Evolutionary conservation across 2,797 vertebrate genomes (phyloP), one percentile per base, ranked within the genome.

Genomic region (Masticophis lateralis): DNA sequence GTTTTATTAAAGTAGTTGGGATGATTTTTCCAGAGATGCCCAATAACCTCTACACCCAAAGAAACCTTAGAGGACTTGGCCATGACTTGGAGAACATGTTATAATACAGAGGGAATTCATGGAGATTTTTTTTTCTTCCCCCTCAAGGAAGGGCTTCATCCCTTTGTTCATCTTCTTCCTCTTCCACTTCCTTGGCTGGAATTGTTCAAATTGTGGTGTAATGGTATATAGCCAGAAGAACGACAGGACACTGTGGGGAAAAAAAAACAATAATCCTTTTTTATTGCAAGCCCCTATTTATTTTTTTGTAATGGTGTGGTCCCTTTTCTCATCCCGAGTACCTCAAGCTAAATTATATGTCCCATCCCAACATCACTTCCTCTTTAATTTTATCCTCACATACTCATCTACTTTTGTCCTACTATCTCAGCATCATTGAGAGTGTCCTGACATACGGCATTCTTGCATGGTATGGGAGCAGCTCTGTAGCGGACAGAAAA

Each of bases 201-300:
- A 25, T 43, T 43, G 32, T 86, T 98, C 97, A 98, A 53, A 98
- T 93, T 0, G 95, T 96, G 1, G 97, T 95, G 94, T 97, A 98
- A 95, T 97, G 97, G 66, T 97, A 95, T 96, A 98, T 98, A 92
- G 97, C 93, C 4, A 97, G 89, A 88, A 98, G 91, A 95, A 98
- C 93, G 60, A 98, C 95, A 0, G 97, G 97, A 69, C 98, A 97
- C 98, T 98, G 95, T 43, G n/a, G 16, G 0, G 5, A 16, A 56
- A 59, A 86, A 13, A 53, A 86, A 18, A 8, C 43, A 4, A 83
- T 7, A 87, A 25, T 27, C 2, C 28, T 8, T 14, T n/a, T 83
- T 47, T n/a, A 83, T 28, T 60, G 14, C 47, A 56, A 43, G 22
- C 20, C 2, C 20, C 20, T 53, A 56, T 79, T 79, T 79, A 88